A percentile compares a stretch with the other conserved stretches of the same genome.
These are phyloP conservation scores for Protodeltote pygarga DNA, from an alignment of 2,888 invertebrate genomes.

Conservation along the genomic window DNA sequence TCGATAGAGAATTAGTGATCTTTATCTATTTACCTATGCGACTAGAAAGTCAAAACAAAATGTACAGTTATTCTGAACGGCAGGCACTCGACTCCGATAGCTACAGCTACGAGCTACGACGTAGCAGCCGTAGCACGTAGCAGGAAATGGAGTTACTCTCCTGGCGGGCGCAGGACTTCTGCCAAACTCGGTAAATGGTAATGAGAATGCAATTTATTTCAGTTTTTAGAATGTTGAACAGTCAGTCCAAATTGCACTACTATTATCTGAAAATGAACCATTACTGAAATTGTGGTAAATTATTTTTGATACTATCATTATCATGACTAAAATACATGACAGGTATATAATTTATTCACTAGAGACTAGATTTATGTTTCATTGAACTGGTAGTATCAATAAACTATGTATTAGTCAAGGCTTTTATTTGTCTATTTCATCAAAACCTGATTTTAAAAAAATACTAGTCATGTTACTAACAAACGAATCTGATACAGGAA, in stretches of 20 bases:
- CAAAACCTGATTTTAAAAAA: too few species aligned
- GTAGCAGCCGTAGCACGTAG: slow-evolving; percentile 79
- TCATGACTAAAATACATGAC: slow-evolving; percentile 25
- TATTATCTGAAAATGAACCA: slow-evolving; percentile 37
- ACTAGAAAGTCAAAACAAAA: slow-evolving; percentile 57
- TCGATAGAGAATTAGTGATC: too few species aligned
- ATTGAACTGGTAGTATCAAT: slow-evolving; percentile 16
- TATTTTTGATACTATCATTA: slow-evolving; percentile 41
- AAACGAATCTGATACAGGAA: too few species aligned
- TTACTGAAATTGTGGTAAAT: slow-evolving; percentile 35
- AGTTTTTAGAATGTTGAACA: slow-evolving; percentile 44
- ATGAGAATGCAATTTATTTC: slow-evolving; percentile 76
- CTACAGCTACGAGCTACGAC: slow-evolving; percentile 65
- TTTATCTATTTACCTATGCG: slow-evolving; percentile 43
- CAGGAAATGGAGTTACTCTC: slow-evolving; percentile 79
- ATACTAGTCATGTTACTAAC: too few species aligned
- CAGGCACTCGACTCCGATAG: slow-evolving; percentile 68
- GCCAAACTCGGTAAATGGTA: slow-evolving; percentile 78
- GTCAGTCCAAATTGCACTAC: slow-evolving; percentile 26
- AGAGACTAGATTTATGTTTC: slow-evolving; percentile 28
- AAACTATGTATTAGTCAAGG: slow-evolving; percentile 5
- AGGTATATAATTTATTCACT: slow-evolving; percentile 26
- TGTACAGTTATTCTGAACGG: slow-evolving; percentile 71
- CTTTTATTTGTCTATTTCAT: too few species aligned
- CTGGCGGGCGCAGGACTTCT: slow-evolving; percentile 71